phyloP scores from a whole-genome alignment of 2,797 vertebrate genomes.

The Melanotaenia boesemani region DNA sequence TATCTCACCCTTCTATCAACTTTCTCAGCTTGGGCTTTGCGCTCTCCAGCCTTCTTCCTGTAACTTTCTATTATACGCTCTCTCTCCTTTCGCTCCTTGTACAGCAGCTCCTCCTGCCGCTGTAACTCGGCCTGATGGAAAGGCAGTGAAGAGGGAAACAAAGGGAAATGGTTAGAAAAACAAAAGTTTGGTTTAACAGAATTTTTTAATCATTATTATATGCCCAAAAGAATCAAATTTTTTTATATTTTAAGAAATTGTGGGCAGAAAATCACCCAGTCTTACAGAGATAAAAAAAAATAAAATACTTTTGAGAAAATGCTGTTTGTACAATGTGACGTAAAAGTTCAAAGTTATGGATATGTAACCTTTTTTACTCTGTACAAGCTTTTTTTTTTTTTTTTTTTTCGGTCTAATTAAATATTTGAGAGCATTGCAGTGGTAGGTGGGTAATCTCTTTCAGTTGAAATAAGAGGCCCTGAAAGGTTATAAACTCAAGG shows the following conservation, averaged over 20 bases:
- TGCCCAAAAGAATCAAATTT: neutral
- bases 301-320: too few relatives aligned
- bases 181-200: neutral
- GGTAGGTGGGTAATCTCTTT: too few relatives aligned
- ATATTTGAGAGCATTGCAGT: neutral
- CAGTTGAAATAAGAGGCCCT: too few relatives aligned
- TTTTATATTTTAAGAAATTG: neutral
- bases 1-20: slow-evolving; percentile 83
- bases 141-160: neutral
- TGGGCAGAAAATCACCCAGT: too few relatives aligned
- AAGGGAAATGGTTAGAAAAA: neutral
- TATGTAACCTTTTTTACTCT: too few relatives aligned
- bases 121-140: slow-evolving; percentile 83
- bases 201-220: neutral
- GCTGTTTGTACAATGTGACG: too few relatives aligned
- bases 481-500: neutral
- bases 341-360: too few relatives aligned
- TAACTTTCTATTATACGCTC: slow-evolving; percentile 79
- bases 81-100: slow-evolving; percentile 84
- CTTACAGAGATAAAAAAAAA: too few relatives aligned
- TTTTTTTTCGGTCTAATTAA: too few relatives aligned
- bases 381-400: too few relatives aligned
- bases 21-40: slow-evolving; percentile 82
- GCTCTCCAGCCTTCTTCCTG: slow-evolving; percentile 85
- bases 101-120: slow-evolving; percentile 82